Percentiles rank a stretch among this genome's conserved stretches.
These are phyloP conservation scores for Coregonus clupeaformis DNA, from an alignment of 2,113 vertebrate species.

Conservation along the genomic window DNA sequence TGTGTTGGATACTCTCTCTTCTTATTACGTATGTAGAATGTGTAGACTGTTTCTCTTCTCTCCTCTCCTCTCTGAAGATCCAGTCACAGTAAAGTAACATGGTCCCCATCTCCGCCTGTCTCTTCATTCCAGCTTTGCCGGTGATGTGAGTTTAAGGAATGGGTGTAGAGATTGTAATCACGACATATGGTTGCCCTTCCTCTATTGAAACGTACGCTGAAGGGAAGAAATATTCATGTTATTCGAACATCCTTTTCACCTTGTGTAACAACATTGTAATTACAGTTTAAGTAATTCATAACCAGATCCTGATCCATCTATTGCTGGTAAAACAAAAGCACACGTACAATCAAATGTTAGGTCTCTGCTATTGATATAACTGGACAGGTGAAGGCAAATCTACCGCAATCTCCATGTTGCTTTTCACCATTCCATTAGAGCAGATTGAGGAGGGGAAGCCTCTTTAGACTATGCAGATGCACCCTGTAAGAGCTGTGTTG, in stretches of 20 bases:
- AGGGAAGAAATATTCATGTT: slow-evolving; percentile 10
- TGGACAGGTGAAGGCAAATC: too few relatives aligned
- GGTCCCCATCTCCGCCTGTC: slow-evolving; percentile 38
- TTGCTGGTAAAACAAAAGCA: too few relatives aligned
- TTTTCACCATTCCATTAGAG: not conserved
- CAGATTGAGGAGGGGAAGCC: too few relatives aligned
- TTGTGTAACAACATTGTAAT: not conserved
- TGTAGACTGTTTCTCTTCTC: slow-evolving; percentile 19
- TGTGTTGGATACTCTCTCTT: too few relatives aligned
- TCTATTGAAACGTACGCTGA: slow-evolving; percentile 22
- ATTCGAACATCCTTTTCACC: too few relatives aligned
- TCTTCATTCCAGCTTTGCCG: slow-evolving; percentile 58
- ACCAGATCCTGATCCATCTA: too few relatives aligned
- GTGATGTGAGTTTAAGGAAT: slow-evolving; percentile 65
- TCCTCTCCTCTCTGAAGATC: slow-evolving; percentile 22
- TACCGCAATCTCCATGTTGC: too few relatives aligned
- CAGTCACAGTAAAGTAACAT: slow-evolving; percentile 67
- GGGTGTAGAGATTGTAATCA: slow-evolving; percentile 70
- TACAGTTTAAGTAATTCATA: too few relatives aligned
- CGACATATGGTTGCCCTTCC: slow-evolving; percentile 50
- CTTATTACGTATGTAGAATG: slow-evolving; percentile 14
- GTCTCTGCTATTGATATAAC: too few relatives aligned
- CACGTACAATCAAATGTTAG: too few relatives aligned
- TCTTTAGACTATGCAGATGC: too few relatives aligned
- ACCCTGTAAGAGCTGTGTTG: not conserved